Evolutionary conservation across 1,140 invertebrate genomes (phyloP), one percentile per base, ranked within the genome.

Genomic region (Wiebesia pumilae): DNA sequence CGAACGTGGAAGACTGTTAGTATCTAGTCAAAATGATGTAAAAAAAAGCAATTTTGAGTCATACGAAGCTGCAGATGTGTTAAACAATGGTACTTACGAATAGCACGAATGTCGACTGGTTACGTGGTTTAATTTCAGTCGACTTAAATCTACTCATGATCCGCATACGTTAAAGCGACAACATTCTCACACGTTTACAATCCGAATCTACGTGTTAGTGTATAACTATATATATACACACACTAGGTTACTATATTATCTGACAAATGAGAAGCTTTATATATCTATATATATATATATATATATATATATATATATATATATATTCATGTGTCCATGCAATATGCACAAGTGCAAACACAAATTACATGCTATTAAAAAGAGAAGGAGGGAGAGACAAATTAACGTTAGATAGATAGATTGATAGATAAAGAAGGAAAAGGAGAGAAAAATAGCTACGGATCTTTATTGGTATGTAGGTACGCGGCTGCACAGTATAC

Each of bases 121-220:
- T 86, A 86, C 84, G 84, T 86, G 84, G 79, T 86, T 86, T 81
- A 81, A 73, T 85, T 69, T 85, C 62, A 73, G 78, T 54, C 78
- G 84, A 85, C 84, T 85, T 81, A 81, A 81, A 85, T 85, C 65
- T 73, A 81, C 78, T 85, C 84, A 85, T 85, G 84, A 85, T 85
- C 84, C 78, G 84, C 65, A 81, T 81, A 85, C 84, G 84, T 85
- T 78, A 85, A 85, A 85, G 83, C 33, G 77, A 80, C 69, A 83
- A 75, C 77, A 85, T 80, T 65, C 62, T 77, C 54, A 10, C 73
- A 79, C 83, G 58, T 62, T n/a, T 3, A n/a, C 51, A 47, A 19
- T 38, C 6, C 35, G 38, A 1, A 24, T 19, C 24, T n/a, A 3
- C 10, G 38, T 43, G 69, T 27, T 6, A 16, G 14, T 6, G 24